Evolutionary conservation across 2,797 vertebrate species (phyloP), one percentile per base, ranked within the genome.

Genomic region (Amphiprion clarkii): DNA sequence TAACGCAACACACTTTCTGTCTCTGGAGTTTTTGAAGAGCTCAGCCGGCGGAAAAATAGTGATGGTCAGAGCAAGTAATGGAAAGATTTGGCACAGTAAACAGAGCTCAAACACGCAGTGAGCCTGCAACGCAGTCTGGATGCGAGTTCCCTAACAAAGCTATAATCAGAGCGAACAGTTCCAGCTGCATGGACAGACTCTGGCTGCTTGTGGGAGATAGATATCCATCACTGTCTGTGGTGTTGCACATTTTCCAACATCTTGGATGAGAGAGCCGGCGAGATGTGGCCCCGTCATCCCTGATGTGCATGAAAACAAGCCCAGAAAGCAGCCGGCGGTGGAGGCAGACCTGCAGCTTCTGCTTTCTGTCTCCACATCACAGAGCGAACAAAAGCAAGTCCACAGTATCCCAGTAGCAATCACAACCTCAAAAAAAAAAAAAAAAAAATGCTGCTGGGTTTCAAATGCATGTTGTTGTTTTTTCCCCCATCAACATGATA

Each of bases 1-100:
- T 44, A 66, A 66, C 71, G 23, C 54, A 66, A 66, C 62, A 42
- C 19, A 9, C 62, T 42, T 56, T 56, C 44, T 66, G 62, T 36
- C 54, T 51, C 4, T 10, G 54, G 49, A 42, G 5, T 52, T 65
- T 73, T 64, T 56, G 40, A 33, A 23, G 1, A 64, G 53, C 53
- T 72, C 57, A 73, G 54, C 33, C 14, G n/a, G 46, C 13, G 0
- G 4, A 58, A 74, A 39, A 49, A 58, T 64, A 49, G 61, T 49
- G 53, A 57, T n/a, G 31, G 53, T 23, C 71, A 42, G 44, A 57
- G 62, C 31, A 31, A 57, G 44, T 13, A 16, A 73, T 58, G 33
- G 67, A 65, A 55, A 64, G 61, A 64, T 49, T 56, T 63, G 42
- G 55, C 46, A 64, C 53, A 40, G 54, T 33, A 57, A 57, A 12